Percentiles rank a stretch among this genome's conserved stretches.
phyloP scores from a whole-genome alignment of 2,797 vertebrate species.

The Peromyscus aztecus region DNA sequence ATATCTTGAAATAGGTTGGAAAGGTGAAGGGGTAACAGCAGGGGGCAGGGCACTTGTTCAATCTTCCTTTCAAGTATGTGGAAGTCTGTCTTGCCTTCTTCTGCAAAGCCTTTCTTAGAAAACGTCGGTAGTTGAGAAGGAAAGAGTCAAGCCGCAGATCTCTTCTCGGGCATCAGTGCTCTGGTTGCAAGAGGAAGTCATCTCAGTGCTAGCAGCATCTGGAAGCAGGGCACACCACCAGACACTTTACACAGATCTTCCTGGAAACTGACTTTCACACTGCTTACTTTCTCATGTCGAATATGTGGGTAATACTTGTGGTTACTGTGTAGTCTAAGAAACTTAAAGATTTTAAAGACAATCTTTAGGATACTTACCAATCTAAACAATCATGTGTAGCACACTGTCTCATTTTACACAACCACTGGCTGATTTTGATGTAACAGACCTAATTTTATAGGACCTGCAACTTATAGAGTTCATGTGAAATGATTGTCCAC shows the following conservation, averaged over 20 bases:
- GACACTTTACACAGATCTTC: neutral
- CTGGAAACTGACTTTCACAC: neutral
- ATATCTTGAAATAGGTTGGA: slow-evolving; percentile 56
- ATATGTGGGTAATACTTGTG: neutral
- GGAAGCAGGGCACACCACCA: slow-evolving; percentile 37
- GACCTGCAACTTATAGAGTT: neutral
- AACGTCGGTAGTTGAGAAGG: slow-evolving; percentile 49
- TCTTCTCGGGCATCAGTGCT: neutral
- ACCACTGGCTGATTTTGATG: slow-evolving; percentile 34
- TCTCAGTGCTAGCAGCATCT: slow-evolving; percentile 65
- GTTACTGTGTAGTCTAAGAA: neutral
- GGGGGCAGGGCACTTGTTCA: neutral
- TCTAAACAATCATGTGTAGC: neutral
- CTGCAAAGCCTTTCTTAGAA: slow-evolving; percentile 58
- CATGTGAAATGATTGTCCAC: neutral
- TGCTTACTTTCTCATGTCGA: neutral
- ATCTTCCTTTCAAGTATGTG: slow-evolving; percentile 50
- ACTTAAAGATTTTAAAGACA: slow-evolving; percentile 46
- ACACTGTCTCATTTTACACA: neutral
- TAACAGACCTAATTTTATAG: neutral
- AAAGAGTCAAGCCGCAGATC: neutral
- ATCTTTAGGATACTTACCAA: neutral
- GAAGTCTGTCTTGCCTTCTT: slow-evolving; percentile 42
- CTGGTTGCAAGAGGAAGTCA: neutral
- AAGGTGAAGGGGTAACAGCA: neutral